A percentile compares a stretch with the other conserved stretches of the same genome.
Conservation (phyloP, 1,140 invertebrate genomes). For the Orchesella cincta region DNA sequence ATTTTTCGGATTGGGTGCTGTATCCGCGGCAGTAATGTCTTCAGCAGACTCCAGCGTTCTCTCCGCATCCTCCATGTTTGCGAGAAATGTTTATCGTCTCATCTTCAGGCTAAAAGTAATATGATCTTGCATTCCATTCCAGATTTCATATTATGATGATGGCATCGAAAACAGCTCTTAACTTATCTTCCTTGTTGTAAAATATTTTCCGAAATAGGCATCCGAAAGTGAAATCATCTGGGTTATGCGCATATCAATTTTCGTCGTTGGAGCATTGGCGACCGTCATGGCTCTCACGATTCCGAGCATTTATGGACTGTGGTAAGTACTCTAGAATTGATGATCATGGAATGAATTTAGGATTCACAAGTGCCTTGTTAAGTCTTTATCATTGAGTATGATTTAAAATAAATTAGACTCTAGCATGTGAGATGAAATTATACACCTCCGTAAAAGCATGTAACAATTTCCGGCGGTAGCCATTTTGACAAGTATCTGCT, state of each 20-base stretch:
- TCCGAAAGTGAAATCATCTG: constrained; percentile 73
- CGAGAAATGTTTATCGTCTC: constrained; percentile 76
- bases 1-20: constrained; percentile 74
- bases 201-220: constrained; percentile 59
- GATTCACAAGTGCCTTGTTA: too few species aligned
- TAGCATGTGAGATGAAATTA: too few species aligned
- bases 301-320: constrained; percentile 75
- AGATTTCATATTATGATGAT: too few species aligned
- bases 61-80: constrained; percentile 76
- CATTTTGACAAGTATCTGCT: too few species aligned
- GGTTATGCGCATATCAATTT: constrained; percentile 71
- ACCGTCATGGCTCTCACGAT: constrained; percentile 73
- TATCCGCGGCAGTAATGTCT: constrained; percentile 79
- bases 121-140: background rate
- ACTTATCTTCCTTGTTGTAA: background rate
- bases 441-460: too few species aligned
- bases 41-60: constrained; percentile 78
- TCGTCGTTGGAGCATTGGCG: constrained; percentile 69
- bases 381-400: too few species aligned
- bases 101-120: constrained; percentile 69
- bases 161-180: background rate
- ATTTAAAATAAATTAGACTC: too few species aligned
- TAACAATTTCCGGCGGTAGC: too few species aligned
- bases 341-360: too few species aligned
- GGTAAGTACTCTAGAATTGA: constrained; percentile 63